phyloP scores from a whole-genome alignment of 2,797 vertebrate species.

The Peromyscus eremicus region DNA sequence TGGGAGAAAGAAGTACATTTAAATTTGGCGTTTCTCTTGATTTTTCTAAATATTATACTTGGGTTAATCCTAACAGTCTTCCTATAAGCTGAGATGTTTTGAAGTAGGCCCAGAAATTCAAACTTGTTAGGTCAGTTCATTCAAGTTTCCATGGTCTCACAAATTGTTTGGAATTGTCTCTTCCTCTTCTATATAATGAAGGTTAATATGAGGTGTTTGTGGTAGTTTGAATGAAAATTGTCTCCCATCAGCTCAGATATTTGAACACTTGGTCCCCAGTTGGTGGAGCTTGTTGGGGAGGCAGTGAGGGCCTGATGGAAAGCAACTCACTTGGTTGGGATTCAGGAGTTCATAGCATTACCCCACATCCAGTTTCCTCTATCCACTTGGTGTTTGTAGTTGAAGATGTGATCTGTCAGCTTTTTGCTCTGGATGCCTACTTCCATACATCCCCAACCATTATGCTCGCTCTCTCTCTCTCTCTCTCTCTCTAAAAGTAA shows the following conservation, averaged over 20 bases:
- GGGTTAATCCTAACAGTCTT: background rate
- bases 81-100: background rate
- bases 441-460: background rate
- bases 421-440: background rate
- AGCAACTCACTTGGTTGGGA: background rate
- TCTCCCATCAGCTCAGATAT: background rate
- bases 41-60: background rate
- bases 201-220: constrained; percentile 1
- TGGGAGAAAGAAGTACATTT: background rate
- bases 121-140: background rate
- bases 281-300: background rate
- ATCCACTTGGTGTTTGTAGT: background rate
- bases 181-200: constrained; percentile 19
- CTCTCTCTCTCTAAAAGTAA: background rate
- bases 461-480: background rate
- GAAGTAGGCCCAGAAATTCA: background rate
- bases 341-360: background rate
- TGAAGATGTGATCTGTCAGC: background rate
- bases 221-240: background rate
- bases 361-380: background rate
- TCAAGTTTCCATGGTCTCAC: background rate
- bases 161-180: constrained; percentile 19
- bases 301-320: background rate
- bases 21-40: background rate
- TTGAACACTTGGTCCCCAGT: background rate